Evolutionary conservation across 2,888 invertebrate genomes (phyloP).

Genomic region (Drosophila stalkeri): DNA sequence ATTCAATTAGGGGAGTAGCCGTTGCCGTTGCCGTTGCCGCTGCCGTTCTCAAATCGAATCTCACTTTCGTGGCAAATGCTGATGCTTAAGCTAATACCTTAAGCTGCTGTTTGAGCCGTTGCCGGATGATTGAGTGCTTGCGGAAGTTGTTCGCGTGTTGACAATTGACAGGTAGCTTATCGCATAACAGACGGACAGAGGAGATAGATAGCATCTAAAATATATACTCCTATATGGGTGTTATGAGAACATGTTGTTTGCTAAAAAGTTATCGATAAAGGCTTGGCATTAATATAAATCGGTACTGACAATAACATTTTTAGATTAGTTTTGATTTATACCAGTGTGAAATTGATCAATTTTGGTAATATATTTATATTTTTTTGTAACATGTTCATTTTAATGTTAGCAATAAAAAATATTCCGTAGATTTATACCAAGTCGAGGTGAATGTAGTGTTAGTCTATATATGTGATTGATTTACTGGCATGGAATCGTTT

Average conservation of each 20-base stretch:
- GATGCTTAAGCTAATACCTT: slow-evolving; percentile 9
- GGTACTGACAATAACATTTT: not conserved
- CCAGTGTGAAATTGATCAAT: not conserved
- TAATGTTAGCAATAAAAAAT: too few relatives aligned
- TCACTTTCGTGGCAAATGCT: slow-evolving; percentile 39
- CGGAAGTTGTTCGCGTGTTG: slow-evolving; percentile 76
- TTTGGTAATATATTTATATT: too few relatives aligned
- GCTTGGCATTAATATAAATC: not conserved
- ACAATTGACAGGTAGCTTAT: slow-evolving; percentile 70
- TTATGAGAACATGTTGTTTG: not conserved
- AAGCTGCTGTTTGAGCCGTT: slow-evolving; percentile 4
- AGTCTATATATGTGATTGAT: too few relatives aligned
- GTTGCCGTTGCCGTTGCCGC: slow-evolving; percentile 23
- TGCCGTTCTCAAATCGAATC: slow-evolving; percentile 18
- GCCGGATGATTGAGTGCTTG: slow-evolving; percentile 72
- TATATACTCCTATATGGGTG: not conserved
- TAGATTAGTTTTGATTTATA: not conserved
- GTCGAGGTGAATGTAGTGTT: too few relatives aligned
- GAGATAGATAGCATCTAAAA: slow-evolving; percentile 24
- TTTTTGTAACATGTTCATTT: too few relatives aligned
- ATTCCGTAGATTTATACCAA: too few relatives aligned
- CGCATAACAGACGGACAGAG: slow-evolving; percentile 31
- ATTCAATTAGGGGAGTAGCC: slow-evolving; percentile 70
- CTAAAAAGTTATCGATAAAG: slow-evolving; percentile 4
- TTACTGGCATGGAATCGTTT: not conserved